A percentile compares a stretch with the other conserved stretches of the same genome.
These are phyloP conservation scores for Drosophila subsilvestris DNA, from an alignment of 2,888 invertebrate genomes.

Conservation along the genomic window DNA sequence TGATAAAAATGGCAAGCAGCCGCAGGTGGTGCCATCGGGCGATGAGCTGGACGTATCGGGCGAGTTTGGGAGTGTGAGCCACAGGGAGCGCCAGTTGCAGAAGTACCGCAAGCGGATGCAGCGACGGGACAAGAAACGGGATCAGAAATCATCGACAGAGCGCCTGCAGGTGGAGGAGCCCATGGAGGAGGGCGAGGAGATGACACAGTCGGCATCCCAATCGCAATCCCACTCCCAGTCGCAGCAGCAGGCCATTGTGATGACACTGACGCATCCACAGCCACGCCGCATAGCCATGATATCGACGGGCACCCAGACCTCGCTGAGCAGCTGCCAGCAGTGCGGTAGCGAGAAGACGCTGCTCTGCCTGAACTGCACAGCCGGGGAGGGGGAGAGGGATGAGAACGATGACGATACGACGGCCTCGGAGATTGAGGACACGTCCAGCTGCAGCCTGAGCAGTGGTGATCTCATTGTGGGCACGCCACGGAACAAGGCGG, in stretches of 20 bases:
- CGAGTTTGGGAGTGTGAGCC: slow-evolving; percentile 63
- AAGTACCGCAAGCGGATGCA: slow-evolving; percentile 84
- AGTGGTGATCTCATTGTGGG: slow-evolving; percentile 78
- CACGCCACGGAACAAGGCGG: slow-evolving; percentile 85
- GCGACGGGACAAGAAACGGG: slow-evolving; percentile 83
- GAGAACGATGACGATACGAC: slow-evolving; percentile 57
- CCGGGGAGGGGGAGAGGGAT: slow-evolving; percentile 42
- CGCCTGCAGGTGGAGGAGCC: slow-evolving; percentile 54
- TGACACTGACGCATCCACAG: slow-evolving; percentile 36
- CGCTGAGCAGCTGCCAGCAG: slow-evolving; percentile 72
- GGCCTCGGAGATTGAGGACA: slow-evolving; percentile 70
- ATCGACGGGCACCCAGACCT: slow-evolving; percentile 84
- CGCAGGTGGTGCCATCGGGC: neutral
- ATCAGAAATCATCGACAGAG: slow-evolving; percentile 64
- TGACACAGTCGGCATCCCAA: slow-evolving; percentile 3
- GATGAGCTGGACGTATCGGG: slow-evolving; percentile 57
- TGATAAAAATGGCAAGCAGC: slow-evolving; percentile 50
- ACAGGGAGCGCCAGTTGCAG: slow-evolving; percentile 83
- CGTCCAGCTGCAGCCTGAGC: slow-evolving; percentile 70
- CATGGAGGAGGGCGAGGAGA: slow-evolving; percentile 77
- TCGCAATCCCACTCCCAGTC: slow-evolving; percentile 14
- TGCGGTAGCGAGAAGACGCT: slow-evolving; percentile 83
- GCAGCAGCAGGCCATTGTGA: slow-evolving; percentile 18
- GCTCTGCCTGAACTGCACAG: slow-evolving; percentile 81
- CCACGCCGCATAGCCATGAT: slow-evolving; percentile 80